Evolutionary conservation across 2,113 vertebrate genomes (phyloP).

Genomic region (Zootoca vivipara): DNA sequence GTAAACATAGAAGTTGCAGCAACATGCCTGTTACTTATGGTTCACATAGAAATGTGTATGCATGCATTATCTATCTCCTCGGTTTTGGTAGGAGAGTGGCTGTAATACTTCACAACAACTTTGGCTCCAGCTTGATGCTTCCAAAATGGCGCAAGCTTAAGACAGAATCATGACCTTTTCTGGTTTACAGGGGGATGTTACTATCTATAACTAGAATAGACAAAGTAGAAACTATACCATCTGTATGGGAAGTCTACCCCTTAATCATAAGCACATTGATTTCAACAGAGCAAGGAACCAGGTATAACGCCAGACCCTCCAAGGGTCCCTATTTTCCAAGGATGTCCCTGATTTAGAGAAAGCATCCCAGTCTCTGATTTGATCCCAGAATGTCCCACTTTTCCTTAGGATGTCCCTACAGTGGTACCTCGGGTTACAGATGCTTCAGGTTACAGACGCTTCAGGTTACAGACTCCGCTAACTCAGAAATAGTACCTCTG

Average conservation of each 20-base stretch:
- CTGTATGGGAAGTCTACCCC: background rate
- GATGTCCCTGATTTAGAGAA: no score
- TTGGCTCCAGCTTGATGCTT: background rate
- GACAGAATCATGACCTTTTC: background rate
- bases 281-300: background rate
- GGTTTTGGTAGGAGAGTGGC: background rate
- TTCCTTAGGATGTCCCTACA: no score
- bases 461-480: no score
- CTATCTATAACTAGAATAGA: background rate
- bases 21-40: background rate
- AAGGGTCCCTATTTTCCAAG: no score
- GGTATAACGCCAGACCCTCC: no score
- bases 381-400: no score
- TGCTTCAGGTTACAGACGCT: no score
- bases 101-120: background rate
- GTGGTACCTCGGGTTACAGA: no score
- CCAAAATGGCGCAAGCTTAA: background rate
- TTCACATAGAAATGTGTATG: no score
- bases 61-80: background rate
- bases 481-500: no score
- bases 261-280: background rate
- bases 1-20: background rate
- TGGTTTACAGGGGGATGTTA: background rate
- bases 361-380: no score
- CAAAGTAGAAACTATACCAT: background rate